A percentile compares a stretch with the other conserved stretches of the same genome.
phyloP scores from a whole-genome alignment of 2,113 vertebrate species.

The Ptilorrhoa leucosticta region DNA sequence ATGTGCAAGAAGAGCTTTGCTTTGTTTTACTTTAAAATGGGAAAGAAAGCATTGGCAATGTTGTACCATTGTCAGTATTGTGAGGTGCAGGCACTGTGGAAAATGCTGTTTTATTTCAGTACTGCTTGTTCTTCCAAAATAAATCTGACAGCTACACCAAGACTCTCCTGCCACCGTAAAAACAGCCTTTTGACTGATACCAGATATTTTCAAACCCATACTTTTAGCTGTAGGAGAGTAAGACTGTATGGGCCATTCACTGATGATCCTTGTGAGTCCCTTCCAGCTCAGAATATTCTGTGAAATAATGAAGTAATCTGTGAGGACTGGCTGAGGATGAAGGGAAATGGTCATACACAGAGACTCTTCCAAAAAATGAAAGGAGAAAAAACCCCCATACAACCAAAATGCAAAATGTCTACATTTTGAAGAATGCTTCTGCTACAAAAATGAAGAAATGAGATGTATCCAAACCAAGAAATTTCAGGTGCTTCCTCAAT shows the following conservation, averaged over 20 bases:
- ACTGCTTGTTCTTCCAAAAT: not conserved
- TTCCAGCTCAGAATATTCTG: not conserved
- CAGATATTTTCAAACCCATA: accelerated
- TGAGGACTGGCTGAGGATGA: not conserved
- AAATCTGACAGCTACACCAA: not conserved
- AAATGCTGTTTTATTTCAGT: not conserved
- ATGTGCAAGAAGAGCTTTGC: not conserved
- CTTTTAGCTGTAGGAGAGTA: not conserved
- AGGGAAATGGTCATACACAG: not conserved
- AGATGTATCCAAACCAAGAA: not conserved
- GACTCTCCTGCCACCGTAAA: not conserved
- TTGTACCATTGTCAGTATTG: not conserved
- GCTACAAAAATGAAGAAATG: not conserved
- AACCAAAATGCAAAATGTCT: not conserved
- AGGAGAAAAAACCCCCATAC: accelerated
- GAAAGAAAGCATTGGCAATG: not conserved
- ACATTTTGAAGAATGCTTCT: not conserved
- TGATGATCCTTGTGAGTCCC: not conserved
- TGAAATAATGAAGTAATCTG: not conserved
- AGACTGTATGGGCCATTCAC: not conserved
- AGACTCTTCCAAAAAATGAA: not conserved
- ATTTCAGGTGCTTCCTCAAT: accelerated
- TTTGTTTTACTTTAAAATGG: not conserved
- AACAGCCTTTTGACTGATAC: not conserved
- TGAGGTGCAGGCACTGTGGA: not conserved